A percentile compares a stretch with the other conserved stretches of the same genome.
These are phyloP conservation scores for Tenthredo notha DNA, from an alignment of 2,888 invertebrate species.

Conservation along the genomic window DNA sequence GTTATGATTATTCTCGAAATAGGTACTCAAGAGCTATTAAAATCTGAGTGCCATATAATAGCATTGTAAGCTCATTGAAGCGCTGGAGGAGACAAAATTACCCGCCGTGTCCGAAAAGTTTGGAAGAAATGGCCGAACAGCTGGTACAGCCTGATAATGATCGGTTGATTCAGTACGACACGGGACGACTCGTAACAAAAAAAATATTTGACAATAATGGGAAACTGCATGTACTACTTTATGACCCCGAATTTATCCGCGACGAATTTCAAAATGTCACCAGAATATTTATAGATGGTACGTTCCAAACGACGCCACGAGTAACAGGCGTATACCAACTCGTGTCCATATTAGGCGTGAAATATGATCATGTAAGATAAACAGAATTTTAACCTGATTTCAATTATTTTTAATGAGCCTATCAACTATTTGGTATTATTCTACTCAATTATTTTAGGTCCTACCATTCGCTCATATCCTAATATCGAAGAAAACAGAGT, in stretches of 20 bases:
- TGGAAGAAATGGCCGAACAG: background rate
- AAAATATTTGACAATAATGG: background rate
- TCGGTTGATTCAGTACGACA: background rate
- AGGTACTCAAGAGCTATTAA: constrained; percentile 9
- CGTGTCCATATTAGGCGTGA: constrained; percentile 41
- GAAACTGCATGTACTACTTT: background rate
- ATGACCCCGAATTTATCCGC: background rate
- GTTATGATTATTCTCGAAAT: background rate
- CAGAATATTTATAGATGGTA: constrained; percentile 42
- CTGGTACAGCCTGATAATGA: background rate
- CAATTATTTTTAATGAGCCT: background rate
- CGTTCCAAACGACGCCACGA: constrained; percentile 42
- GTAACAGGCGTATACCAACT: constrained; percentile 39
- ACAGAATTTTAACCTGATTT: background rate
- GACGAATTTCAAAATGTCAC: background rate
- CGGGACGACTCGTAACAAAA: background rate
- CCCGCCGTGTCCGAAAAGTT: constrained; percentile 13
- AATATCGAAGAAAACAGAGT: too few relatives aligned
- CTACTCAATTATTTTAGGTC: background rate
- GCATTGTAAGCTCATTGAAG: constrained; percentile 30
- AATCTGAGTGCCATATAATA: constrained; percentile 21
- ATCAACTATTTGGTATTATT: background rate
- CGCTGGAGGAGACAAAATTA: constrained; percentile 28
- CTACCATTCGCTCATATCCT: background rate
- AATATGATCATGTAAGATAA: constrained; percentile 44